Conservation (phyloP, 2,113 vertebrate genomes). For the Archilochus colubris region DNA sequence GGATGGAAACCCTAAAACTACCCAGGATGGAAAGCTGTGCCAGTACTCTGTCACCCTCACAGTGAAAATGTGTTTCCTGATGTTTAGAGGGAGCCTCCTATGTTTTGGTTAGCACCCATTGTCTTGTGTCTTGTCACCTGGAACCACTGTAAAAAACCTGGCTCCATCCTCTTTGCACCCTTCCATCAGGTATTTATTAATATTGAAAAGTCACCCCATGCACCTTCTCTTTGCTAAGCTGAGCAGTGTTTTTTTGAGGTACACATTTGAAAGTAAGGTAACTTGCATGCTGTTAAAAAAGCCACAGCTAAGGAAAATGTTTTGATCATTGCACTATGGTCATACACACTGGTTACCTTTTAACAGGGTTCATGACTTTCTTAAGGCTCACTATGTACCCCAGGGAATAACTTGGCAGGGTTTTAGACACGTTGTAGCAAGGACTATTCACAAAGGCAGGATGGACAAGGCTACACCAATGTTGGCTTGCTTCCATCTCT, state of each 20-base stretch:
- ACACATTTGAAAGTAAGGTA: not conserved
- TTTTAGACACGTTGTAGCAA: not conserved
- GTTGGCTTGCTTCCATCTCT: not conserved
- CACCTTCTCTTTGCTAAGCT: not conserved
- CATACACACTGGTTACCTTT: not conserved
- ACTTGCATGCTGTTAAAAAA: rapidly evolving
- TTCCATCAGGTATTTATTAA: not conserved
- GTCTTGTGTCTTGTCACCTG: not conserved
- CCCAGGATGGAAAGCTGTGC: not conserved
- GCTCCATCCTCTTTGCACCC: not conserved
- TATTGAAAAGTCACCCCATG: not conserved
- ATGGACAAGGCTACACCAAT: not conserved
- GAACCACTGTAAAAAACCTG: not conserved
- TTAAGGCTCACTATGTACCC: not conserved
- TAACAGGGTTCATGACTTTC: not conserved
- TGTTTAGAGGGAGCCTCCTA: not conserved
- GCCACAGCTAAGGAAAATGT: not conserved
- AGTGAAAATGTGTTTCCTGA: not conserved
- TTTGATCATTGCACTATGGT: not conserved
- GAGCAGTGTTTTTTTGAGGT: not conserved
- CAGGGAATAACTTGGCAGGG: not conserved
- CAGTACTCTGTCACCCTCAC: not conserved
- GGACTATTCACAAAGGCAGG: not conserved
- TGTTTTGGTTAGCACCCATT: not conserved
- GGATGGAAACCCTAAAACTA: not conserved